Conservation (phyloP, 2,797 vertebrate genomes). For the Gallinago solitaria region DNA sequence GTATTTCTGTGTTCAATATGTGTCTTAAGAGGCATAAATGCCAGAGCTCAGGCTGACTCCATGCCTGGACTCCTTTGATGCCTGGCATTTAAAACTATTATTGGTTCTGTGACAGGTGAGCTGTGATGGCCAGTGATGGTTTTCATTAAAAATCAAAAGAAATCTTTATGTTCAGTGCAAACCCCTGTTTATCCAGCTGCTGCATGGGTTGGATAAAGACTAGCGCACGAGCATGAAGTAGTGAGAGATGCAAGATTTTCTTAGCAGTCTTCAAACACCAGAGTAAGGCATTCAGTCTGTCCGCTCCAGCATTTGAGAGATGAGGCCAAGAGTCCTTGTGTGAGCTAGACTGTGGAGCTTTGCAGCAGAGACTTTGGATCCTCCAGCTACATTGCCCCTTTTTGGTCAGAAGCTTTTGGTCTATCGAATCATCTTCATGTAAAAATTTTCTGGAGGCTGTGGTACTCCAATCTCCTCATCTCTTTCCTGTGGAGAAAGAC, state of each 20-base stretch:
- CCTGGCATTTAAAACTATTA: not conserved
- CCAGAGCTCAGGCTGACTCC: not conserved
- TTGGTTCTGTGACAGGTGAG: slow-evolving; percentile 18
- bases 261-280: not conserved
- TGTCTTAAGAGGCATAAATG: not conserved
- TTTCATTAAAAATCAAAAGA: slow-evolving; percentile 46
- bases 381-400: not conserved
- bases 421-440: not conserved
- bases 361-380: not conserved
- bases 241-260: not conserved
- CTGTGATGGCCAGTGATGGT: not conserved
- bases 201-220: not conserved
- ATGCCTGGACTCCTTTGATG: not conserved
- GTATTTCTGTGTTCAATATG: not conserved
- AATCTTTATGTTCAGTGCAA: not conserved
- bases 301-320: not conserved
- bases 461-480: not conserved
- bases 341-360: not conserved
- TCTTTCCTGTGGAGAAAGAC: not conserved
- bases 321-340: not conserved
- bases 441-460: not conserved
- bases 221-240: not conserved
- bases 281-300: not conserved
- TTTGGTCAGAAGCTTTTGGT: not conserved
- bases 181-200: slow-evolving; percentile 38